phyloP scores from a whole-genome alignment of 2,113 vertebrate genomes.

The Alexandromys fortis region DNA sequence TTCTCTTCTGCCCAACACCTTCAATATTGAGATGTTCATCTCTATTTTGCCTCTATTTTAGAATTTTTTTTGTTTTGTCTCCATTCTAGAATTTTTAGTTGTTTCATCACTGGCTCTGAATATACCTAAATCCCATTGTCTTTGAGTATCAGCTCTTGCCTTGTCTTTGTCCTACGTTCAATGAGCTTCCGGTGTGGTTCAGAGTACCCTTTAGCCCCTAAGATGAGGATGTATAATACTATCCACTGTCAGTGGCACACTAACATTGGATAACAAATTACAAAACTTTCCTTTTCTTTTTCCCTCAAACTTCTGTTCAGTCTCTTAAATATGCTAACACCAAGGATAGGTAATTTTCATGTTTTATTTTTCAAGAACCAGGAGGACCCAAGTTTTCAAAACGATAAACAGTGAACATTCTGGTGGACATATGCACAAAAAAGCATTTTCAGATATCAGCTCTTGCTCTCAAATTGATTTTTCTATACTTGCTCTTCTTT shows the following conservation, averaged over 20 bases:
- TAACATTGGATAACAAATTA: neutral
- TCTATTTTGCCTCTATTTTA: neutral
- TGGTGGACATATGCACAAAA: too few relatives aligned
- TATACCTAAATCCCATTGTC: neutral
- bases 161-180: too few relatives aligned
- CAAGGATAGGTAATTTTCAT: neutral
- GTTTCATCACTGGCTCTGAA: neutral
- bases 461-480: neutral
- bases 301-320: neutral
- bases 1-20: neutral
- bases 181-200: neutral
- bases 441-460: neutral
- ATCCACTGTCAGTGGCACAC: too few relatives aligned
- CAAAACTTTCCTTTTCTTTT: neutral
- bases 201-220: neutral
- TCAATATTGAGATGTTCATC: neutral
- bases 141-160: neutral
- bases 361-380: neutral
- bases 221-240: too few relatives aligned
- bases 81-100: too few relatives aligned
- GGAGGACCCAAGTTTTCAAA: neutral
- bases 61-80: neutral
- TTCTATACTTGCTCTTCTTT: neutral
- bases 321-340: neutral
- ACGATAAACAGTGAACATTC: neutral